Evolutionary conservation across 2,888 invertebrate species (phyloP).

Genomic region (Campoplex nolae): DNA sequence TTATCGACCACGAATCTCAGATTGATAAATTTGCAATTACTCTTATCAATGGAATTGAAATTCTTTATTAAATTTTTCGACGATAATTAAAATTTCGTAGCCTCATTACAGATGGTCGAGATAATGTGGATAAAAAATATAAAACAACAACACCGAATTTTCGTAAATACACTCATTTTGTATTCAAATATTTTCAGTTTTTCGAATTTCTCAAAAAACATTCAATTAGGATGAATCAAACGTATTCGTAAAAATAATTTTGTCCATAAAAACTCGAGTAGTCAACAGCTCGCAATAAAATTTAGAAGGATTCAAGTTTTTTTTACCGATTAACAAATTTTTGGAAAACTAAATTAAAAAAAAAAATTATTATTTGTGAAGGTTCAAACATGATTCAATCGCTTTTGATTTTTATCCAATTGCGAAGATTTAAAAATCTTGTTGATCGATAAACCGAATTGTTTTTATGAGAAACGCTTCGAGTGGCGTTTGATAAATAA

Average conservation of each 20-base stretch:
- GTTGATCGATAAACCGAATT: neutral
- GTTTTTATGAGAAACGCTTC: neutral
- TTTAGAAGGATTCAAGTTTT: neutral
- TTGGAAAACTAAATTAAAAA: neutral
- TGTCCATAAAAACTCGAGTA: too few relatives aligned
- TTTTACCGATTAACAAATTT: neutral
- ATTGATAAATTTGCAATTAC: neutral
- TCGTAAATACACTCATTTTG: too few relatives aligned
- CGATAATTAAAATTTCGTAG: neutral
- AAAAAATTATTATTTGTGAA: neutral
- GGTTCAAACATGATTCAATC: neutral
- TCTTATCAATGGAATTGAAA: neutral
- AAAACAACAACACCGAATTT: too few relatives aligned
- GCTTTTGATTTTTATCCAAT: neutral
- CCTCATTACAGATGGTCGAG: neutral
- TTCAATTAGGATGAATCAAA: too few relatives aligned
- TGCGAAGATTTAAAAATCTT: neutral
- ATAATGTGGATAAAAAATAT: neutral
- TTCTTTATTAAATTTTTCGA: neutral
- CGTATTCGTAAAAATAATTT: too few relatives aligned
- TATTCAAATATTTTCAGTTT: too few relatives aligned
- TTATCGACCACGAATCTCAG: neutral
- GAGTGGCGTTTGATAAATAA: neutral
- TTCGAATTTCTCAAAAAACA: too few relatives aligned
- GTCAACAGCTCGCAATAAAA: too few relatives aligned